These are phyloP conservation scores for Pycnomerus fuliginosus DNA, from an alignment of 2,888 invertebrate species.

Conservation along the genomic window DNA sequence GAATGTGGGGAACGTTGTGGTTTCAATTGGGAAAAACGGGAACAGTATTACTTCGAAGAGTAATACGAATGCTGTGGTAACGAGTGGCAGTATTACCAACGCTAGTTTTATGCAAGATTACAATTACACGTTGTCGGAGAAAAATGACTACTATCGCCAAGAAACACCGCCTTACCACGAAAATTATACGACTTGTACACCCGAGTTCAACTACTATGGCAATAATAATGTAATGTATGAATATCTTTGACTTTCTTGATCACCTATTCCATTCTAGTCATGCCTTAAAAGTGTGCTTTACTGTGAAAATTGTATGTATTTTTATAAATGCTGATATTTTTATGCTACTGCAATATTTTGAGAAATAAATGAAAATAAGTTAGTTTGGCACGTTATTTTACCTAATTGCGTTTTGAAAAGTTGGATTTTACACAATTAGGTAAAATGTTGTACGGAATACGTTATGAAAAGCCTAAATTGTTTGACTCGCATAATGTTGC, in stretches of 20 bases:
- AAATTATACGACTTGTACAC: no score
- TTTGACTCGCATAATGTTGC: no score
- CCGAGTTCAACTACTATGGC: conserved; percentile 23
- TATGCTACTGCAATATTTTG: conserved; percentile 19
- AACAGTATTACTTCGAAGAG: conserved; percentile 69
- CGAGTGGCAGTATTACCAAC: conserved; percentile 51
- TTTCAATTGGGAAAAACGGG: conserved; percentile 70
- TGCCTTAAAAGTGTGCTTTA: conserved; percentile 17
- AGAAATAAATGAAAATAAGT: conserved; percentile 7
- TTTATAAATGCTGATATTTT: conserved; percentile 16
- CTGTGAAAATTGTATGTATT: conserved; percentile 10
- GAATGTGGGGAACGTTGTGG: conserved; percentile 75
- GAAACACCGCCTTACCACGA: no score
- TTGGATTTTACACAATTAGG: no score
- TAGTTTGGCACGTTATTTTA: no score
- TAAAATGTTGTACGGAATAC: no score
- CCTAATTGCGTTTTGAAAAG: no score
- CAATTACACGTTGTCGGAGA: conserved; percentile 21
- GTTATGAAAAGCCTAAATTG: no score
- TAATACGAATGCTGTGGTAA: conserved; percentile 48
- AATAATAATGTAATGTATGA: conserved; percentile 40
- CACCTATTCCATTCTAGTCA: conserved; percentile 14
- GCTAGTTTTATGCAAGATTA: conserved; percentile 54
- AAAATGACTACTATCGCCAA: conserved; percentile 6
- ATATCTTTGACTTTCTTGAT: conserved; percentile 33